phyloP scores from a whole-genome alignment of 2,888 invertebrate species.

The Venusia cambrica region DNA sequence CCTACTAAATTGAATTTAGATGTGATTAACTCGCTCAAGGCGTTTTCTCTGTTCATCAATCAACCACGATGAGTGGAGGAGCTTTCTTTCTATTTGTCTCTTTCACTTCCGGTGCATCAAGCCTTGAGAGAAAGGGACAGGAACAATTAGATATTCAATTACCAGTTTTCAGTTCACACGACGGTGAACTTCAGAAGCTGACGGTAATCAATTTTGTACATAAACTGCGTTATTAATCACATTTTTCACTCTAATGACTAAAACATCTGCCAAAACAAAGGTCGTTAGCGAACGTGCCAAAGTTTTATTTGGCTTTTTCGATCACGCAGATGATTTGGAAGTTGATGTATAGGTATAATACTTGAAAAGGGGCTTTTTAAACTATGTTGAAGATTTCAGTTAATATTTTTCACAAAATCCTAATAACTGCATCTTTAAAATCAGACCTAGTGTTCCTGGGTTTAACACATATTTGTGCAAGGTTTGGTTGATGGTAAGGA shows the following conservation, averaged over 20 bases:
- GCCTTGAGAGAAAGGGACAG: conserved; percentile 43
- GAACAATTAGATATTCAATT: conserved; percentile 62
- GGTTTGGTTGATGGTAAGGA: too few species aligned
- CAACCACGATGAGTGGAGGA: conserved; percentile 60
- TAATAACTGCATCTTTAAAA: too few species aligned
- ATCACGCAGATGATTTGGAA: conserved; percentile 33
- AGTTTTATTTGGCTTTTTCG: conserved; percentile 38
- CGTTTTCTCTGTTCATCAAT: conserved; percentile 81
- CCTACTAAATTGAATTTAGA: conserved; percentile 77
- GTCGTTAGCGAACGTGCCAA: conserved; percentile 72
- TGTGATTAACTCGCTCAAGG: conserved; percentile 75
- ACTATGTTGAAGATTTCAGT: too few species aligned
- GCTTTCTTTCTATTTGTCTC: conserved; percentile 62
- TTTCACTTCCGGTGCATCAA: conserved; percentile 34
- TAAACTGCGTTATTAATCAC: conserved; percentile 75
- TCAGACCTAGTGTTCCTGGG: too few species aligned
- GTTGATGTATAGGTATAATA: conserved; percentile 18
- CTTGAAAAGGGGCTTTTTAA: too few species aligned
- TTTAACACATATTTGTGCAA: too few species aligned
- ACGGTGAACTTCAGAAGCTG: conserved; percentile 72
- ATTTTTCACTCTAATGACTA: conserved; percentile 72
- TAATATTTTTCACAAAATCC: too few species aligned
- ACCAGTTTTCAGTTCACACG: conserved; percentile 69
- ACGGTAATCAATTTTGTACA: conserved; percentile 76
- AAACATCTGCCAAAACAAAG: conserved; percentile 72